Evolutionary conservation across 2,888 invertebrate genomes (phyloP), one percentile per base, ranked within the genome.

Genomic region (Julus scandinavius): DNA sequence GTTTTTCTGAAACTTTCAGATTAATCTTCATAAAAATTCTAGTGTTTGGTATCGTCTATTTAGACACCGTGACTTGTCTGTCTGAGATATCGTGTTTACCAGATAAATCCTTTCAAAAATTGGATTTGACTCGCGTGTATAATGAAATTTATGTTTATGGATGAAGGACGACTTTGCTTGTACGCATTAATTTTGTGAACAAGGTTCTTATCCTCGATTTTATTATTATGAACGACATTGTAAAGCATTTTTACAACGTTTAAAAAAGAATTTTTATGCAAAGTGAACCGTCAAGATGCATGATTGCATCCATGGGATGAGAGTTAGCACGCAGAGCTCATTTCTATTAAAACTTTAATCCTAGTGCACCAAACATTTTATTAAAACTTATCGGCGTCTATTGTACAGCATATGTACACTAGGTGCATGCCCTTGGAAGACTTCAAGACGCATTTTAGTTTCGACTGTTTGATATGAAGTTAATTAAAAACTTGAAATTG

Each of bases 131-230:
- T 63, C n/a, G 58, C 58, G 17, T 63, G 58, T 63, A n/a, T n/a
- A n/a, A 63, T 63, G 58, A 63, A 63, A 63, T 63, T n/a, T 63
- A 63, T 63, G 58, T 63, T 63, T 63, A 63, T 63, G n/a, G 58
- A 63, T 63, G 58, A 63, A 63, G 58, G 58, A 63, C 58, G 58
- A n/a, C n/a, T 63, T n/a, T 63, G 58, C 58, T 63, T n/a, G 58
- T 63, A 6, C 17, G 58, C 58, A 63, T 63, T 63, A 63, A 63
- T 63, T 63, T 63, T 15, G 58, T 63, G 58, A 63, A 63, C 58
- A n/a, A 63, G 58, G 58, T 63, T 63, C 58, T 63, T 63, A 63
- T 63, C 58, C 58, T 63, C 58, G n/a, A 63, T 63, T 63, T n/a
- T 63, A 63, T 63, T 63, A 63, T 63, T 63, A n/a, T 63, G 58